These are phyloP conservation scores for Lepeophtheirus nordmannii DNA, from an alignment of 2,888 invertebrate species.

Conservation along the genomic window DNA sequence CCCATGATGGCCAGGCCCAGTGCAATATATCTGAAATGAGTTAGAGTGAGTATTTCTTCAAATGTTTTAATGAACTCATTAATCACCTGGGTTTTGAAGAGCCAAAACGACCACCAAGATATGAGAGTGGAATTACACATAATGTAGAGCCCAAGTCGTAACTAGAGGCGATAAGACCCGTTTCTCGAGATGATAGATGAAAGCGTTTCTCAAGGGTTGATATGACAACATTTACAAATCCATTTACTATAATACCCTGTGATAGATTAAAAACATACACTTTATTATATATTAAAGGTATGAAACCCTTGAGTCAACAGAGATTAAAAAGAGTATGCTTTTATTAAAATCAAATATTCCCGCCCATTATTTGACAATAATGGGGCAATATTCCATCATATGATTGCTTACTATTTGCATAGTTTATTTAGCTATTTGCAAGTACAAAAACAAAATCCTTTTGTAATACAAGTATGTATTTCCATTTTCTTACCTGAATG, in stretches of 20 bases:
- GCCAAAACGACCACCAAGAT: conserved; percentile 54
- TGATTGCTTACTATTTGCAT: no score
- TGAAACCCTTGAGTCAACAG: no score
- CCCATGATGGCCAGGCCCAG: conserved; percentile 10
- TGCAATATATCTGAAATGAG: conserved; percentile 9
- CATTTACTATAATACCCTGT: conserved; percentile 13
- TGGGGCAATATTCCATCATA: no score
- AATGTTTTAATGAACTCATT: background rate
- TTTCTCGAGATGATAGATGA: conserved; percentile 60
- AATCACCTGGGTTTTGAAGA: conserved; percentile 48
- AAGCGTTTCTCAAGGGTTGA: conserved; percentile 75
- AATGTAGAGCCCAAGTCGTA: conserved; percentile 74
- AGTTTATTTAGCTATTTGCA: no score
- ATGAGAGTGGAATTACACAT: conserved; percentile 65
- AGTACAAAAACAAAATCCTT: no score
- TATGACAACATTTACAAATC: conserved; percentile 70
- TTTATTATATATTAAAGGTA: no score
- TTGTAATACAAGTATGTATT: no score
- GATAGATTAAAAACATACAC: background rate
- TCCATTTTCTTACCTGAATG: no score
- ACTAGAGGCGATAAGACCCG: conserved; percentile 59
- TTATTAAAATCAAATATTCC: no score
- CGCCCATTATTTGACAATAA: no score
- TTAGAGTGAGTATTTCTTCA: background rate
- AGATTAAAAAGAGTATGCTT: no score